phyloP scores from a whole-genome alignment of 2,888 invertebrate genomes.

The Drosophila incognita region DNA sequence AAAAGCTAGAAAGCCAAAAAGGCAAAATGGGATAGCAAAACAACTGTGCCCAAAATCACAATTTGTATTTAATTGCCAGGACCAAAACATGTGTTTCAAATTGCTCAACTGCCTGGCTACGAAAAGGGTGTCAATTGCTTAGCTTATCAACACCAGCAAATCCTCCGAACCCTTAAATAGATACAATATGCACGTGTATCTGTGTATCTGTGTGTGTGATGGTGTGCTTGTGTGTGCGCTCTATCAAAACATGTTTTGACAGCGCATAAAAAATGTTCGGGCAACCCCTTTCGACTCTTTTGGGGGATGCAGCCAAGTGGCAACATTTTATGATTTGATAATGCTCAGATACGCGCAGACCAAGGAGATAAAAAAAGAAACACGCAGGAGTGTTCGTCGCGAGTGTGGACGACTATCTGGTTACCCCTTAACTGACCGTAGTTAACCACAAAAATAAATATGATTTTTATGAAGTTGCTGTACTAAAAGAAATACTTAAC shows the following conservation, averaged over 20 bases:
- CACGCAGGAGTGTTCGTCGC: background rate
- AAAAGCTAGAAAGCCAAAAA: slow-evolving; percentile 7
- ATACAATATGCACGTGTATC: slow-evolving; percentile 33
- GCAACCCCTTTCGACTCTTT: slow-evolving; percentile 51
- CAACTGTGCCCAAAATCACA: slow-evolving; percentile 51
- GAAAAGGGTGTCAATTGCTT: slow-evolving; percentile 68
- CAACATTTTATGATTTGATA: slow-evolving; percentile 85
- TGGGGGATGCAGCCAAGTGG: slow-evolving; percentile 76
- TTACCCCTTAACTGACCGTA: slow-evolving; percentile 1
- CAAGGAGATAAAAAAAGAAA: slow-evolving; percentile 2
- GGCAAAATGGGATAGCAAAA: slow-evolving; percentile 26
- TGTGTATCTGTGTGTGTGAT: background rate
- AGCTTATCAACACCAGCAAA: slow-evolving; percentile 30
- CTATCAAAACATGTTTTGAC: slow-evolving; percentile 84
- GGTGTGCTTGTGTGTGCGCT: slow-evolving; percentile 49
- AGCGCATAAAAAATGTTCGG: slow-evolving; percentile 82
- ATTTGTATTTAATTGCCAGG: slow-evolving; percentile 77
- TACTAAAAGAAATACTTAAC: background rate
- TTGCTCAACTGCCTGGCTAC: slow-evolving; percentile 42
- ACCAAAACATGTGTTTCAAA: slow-evolving; percentile 79
- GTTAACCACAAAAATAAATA: background rate
- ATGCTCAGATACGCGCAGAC: slow-evolving; percentile 74
- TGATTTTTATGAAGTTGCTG: background rate
- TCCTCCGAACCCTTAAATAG: slow-evolving; percentile 37
- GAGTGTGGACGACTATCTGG: background rate